These are phyloP conservation scores for Danio jaintianensis DNA, from an alignment of 2,797 vertebrate species.

Conservation along the genomic window DNA sequence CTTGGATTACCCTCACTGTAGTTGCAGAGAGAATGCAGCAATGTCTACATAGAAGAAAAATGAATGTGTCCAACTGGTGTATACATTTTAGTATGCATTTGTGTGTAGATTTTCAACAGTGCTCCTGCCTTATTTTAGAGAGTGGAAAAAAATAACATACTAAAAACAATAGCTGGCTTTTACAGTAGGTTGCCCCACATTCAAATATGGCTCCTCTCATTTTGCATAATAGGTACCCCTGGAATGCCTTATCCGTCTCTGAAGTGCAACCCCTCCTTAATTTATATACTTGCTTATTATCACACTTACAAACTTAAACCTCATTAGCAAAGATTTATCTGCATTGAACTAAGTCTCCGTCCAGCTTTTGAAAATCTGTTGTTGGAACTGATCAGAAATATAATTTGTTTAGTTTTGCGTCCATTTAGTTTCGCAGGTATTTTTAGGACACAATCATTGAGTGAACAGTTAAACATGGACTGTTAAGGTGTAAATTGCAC, in stretches of 20 bases:
- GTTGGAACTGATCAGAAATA: constrained; percentile 3
- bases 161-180: constrained; percentile 52
- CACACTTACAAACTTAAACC: constrained; percentile 25
- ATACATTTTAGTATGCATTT: constrained; percentile 75
- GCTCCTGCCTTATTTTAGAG: constrained; percentile 75
- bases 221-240: constrained; percentile 62
- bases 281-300: constrained; percentile 59
- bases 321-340: constrained; percentile 47
- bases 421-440: constrained; percentile 4
- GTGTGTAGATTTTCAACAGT: constrained; percentile 72
- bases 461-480: constrained; percentile 30
- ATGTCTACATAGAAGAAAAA: constrained; percentile 67
- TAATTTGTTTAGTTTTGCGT: constrained; percentile 9
- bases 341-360: constrained; percentile 55
- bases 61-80: constrained; percentile 74
- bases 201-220: constrained; percentile 35
- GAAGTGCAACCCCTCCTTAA: constrained; percentile 61
- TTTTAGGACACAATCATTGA: constrained; percentile 26
- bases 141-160: constrained; percentile 52
- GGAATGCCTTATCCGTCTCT: constrained; percentile 73
- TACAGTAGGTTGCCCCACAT: constrained; percentile 46
- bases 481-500: constrained; percentile 47
- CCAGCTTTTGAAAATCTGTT: constrained; percentile 44
- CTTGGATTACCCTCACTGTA: constrained; percentile 59
- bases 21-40: constrained; percentile 71